A percentile compares a stretch with the other conserved stretches of the same genome.
Evolutionary conservation across 2,113 vertebrate genomes (phyloP).

Genomic region (Alectura lathami): DNA sequence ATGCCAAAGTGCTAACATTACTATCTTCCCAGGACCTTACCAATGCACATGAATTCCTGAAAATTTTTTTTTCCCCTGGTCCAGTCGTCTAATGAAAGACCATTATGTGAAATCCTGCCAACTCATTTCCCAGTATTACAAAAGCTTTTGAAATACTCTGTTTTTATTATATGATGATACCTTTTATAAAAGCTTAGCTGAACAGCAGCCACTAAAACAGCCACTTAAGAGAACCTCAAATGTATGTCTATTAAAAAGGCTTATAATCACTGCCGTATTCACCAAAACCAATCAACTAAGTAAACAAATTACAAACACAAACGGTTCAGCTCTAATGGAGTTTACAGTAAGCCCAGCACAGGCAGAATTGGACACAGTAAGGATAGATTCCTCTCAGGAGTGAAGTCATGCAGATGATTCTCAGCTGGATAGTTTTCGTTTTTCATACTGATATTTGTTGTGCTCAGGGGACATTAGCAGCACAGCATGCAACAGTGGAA

Average conservation of each 20-base stretch:
- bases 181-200: constrained; percentile 2
- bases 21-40: background rate
- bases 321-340: background rate
- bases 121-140: background rate
- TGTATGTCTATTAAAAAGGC: background rate
- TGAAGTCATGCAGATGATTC: background rate
- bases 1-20: background rate
- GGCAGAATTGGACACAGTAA: background rate
- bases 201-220: background rate
- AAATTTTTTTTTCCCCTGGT: background rate
- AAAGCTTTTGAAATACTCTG: background rate
- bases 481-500: background rate
- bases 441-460: background rate
- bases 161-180: background rate
- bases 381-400: background rate
- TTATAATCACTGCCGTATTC: background rate
- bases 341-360: background rate
- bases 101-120: background rate
- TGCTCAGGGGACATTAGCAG: background rate
- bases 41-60: background rate
- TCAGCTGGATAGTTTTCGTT: background rate
- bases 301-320: background rate
- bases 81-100: background rate
- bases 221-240: background rate
- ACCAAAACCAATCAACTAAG: background rate